Percentiles rank a stretch among this genome's conserved stretches.
phyloP scores from a whole-genome alignment of 2,113 vertebrate species.

The Lagenorhynchus albirostris region DNA sequence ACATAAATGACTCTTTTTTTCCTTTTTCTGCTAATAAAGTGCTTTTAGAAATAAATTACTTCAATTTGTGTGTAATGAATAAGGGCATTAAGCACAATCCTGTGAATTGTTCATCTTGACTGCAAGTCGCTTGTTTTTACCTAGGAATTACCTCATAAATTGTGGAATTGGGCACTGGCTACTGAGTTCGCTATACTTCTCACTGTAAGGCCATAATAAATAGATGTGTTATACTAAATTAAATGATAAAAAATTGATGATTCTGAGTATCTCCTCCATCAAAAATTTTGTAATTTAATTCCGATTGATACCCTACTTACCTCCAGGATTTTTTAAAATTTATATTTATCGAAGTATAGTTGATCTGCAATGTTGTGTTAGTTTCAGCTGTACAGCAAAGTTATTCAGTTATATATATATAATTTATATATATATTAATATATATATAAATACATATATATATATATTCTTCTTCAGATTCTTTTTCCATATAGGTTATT shows the following conservation, averaged over 20 bases:
- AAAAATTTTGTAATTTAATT: not conserved
- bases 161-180: constrained; percentile 32
- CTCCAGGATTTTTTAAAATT: not conserved
- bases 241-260: not conserved
- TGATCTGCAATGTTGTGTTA: not conserved
- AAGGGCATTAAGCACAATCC: not conserved
- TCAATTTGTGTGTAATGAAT: constrained; percentile 43
- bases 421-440: not conserved
- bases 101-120: constrained; percentile 31
- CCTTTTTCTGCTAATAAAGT: constrained; percentile 55
- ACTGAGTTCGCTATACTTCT: not conserved
- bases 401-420: no score
- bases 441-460: not conserved
- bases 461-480: no score
- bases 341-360: not conserved
- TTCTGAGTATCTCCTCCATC: not conserved
- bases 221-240: not conserved
- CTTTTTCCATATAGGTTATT: not conserved
- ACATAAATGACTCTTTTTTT: constrained; percentile 32
- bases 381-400: not conserved
- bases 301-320: not conserved
- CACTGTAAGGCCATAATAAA: not conserved
- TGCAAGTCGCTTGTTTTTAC: constrained; percentile 31
- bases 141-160: constrained; percentile 31
- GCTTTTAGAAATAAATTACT: constrained; percentile 65